These are phyloP conservation scores for Mus musculus DNA, from an alignment of 2,113 vertebrate species.

Conservation along the genomic window GRCm39 chr9:68350501-68351000, in stretches of 20 bases:
- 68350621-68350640: not conserved
- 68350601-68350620: not conserved
- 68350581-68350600: not conserved
- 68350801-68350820: not conserved
- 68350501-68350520: not conserved
- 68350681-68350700: too few relatives aligned
- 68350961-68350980: not conserved
- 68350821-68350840: not conserved
- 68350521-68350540: not conserved
- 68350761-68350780: too few relatives aligned
- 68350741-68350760: too few relatives aligned
- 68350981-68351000: not conserved
- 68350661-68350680: too few relatives aligned
- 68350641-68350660: not conserved
- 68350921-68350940: not conserved
- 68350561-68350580: not conserved
- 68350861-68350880: not conserved
- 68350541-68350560: not conserved
- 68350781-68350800: not conserved
- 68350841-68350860: not conserved
- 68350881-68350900: not conserved
- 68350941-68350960: not conserved
- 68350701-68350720: too few relatives aligned
- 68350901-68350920: not conserved
- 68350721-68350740: too few relatives aligned